phyloP scores from a whole-genome alignment of 2,797 vertebrate genomes.

The Aldrovandia affinis region DNA sequence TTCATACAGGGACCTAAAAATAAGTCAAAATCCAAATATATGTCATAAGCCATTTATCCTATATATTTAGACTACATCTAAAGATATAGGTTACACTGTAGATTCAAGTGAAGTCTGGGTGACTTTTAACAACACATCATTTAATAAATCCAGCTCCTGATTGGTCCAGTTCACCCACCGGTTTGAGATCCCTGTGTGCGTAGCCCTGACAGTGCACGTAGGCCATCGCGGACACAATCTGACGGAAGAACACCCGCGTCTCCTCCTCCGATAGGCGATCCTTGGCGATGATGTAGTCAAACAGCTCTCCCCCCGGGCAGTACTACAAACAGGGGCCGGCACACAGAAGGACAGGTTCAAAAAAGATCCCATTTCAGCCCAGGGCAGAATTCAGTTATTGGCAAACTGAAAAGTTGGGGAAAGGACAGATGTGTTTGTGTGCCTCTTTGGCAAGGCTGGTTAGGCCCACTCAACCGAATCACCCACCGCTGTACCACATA shows the following conservation, averaged over 20 bases:
- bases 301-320: constrained; percentile 93
- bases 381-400: not conserved
- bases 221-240: constrained; percentile 91
- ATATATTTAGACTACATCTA: not conserved
- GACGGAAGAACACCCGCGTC: constrained; percentile 87
- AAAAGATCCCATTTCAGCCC: not conserved
- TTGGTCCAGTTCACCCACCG: constrained; percentile 71
- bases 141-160: not conserved
- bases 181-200: constrained; percentile 94
- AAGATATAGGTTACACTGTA: not conserved
- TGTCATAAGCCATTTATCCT: no score
- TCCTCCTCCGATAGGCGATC: constrained; percentile 90
- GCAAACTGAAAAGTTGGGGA: not conserved
- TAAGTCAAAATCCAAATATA: no score
- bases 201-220: constrained; percentile 93
- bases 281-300: constrained; percentile 93
- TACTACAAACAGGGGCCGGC: constrained; percentile 73
- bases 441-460: not conserved
- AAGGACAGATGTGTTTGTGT: not conserved
- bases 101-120: not conserved
- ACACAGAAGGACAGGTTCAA: not conserved
- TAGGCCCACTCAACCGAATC: not conserved
- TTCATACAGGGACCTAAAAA: no score
- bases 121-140: not conserved
- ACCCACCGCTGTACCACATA: not conserved